These are phyloP conservation scores for Hypselothyrea guttata DNA, from an alignment of 2,888 invertebrate species.

Conservation along the genomic window DNA sequence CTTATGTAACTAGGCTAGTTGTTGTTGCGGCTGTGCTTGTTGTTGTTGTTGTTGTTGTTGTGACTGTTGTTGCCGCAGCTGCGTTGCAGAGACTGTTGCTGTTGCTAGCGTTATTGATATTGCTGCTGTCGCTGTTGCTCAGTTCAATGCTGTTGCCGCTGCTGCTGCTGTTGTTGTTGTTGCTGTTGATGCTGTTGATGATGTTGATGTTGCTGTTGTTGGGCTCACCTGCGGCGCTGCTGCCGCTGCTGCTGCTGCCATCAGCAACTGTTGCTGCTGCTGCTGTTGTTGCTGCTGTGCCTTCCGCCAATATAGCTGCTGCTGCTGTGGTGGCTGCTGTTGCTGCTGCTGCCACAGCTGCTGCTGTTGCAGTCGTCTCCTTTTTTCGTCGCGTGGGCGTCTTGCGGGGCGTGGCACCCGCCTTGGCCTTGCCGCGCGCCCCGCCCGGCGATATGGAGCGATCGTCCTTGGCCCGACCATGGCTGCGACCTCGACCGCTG, in stretches of 20 bases:
- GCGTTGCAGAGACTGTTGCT: conserved; percentile 30
- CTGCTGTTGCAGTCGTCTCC: conserved; percentile 44
- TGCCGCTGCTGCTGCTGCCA: conserved; percentile 14
- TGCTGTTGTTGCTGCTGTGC: background rate
- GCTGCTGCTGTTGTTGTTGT: conserved; percentile 8
- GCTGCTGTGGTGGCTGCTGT: conserved; percentile 18
- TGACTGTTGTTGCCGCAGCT: conserved; percentile 20
- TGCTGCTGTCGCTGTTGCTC: conserved; percentile 28
- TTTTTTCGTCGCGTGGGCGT: conserved; percentile 77
- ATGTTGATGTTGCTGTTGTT: conserved; percentile 34
- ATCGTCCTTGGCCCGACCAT: conserved; percentile 79
- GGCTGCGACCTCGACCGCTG: conserved; percentile 78
- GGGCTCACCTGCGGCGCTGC: conserved; percentile 44
- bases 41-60: conserved; percentile 20
- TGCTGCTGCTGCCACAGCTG: conserved; percentile 6
- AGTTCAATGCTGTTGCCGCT: conserved; percentile 40
- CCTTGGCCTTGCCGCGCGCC: conserved; percentile 33
- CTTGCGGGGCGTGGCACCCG: conserved; percentile 70
- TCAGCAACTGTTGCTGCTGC: conserved; percentile 22
- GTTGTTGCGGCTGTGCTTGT: conserved; percentile 17
- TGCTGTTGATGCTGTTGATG: too few species aligned
- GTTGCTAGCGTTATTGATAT: conserved; percentile 20
- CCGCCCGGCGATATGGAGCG: conserved; percentile 78
- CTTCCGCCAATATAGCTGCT: conserved; percentile 5
- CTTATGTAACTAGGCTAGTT: conserved; percentile 46